Conservation (phyloP, 2,888 invertebrate genomes). For the Orthosia cruda region DNA sequence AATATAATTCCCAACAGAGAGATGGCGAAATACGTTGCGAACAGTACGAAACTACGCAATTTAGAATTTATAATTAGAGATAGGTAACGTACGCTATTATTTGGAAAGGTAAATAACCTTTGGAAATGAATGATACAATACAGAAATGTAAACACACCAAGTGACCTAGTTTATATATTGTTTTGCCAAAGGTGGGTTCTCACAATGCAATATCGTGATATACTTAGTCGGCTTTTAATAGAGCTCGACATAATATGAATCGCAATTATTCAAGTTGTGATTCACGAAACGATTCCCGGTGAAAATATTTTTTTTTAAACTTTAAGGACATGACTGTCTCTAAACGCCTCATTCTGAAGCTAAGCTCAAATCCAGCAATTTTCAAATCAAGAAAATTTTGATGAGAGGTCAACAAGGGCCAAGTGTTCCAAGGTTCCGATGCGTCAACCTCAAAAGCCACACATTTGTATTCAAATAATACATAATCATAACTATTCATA, state of each 20-base stretch:
- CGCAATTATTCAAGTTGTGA: not conserved
- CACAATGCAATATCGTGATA: not conserved
- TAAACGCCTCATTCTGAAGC: too few species aligned
- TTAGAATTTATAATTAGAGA: conserved; percentile 27
- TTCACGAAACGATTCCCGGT: not conserved
- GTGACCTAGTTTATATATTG: conserved; percentile 10
- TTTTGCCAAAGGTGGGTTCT: not conserved
- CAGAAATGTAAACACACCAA: conserved; percentile 2
- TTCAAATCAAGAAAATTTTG: not conserved
- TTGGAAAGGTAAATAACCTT: conserved; percentile 28
- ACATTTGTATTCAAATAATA: conserved; percentile 4
- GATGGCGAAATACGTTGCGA: conserved; percentile 22
- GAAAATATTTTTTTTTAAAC: not conserved
- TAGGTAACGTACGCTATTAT: conserved; percentile 22
- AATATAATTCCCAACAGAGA: conserved; percentile 20
- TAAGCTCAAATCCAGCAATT: not conserved
- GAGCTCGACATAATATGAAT: not conserved
- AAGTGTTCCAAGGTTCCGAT: not conserved
- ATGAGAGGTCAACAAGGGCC: not conserved
- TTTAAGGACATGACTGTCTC: too few species aligned
- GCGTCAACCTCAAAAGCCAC: not conserved
- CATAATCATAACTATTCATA: conserved; percentile 31
- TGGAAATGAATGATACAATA: conserved; percentile 16
- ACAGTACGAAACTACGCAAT: conserved; percentile 30
- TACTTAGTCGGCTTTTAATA: not conserved